phyloP scores from a whole-genome alignment of 2,113 vertebrate species.

The Rostratula benghalensis region DNA sequence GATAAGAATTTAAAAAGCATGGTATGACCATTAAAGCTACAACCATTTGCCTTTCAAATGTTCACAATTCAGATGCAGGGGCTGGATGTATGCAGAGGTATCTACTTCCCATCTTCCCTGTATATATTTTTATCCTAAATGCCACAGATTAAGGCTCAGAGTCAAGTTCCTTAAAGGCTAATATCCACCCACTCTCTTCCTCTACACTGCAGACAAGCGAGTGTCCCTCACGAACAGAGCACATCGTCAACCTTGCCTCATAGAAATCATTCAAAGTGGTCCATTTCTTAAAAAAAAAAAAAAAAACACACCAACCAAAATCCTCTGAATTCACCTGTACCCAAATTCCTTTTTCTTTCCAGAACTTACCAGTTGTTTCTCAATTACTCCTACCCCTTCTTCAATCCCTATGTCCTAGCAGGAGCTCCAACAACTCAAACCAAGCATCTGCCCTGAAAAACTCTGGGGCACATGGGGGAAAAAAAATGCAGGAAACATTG shows the following conservation, averaged over 20 bases:
- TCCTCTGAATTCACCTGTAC: neutral
- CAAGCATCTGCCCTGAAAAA: neutral
- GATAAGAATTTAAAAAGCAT: neutral
- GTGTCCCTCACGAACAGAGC: neutral
- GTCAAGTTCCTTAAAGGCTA: neutral
- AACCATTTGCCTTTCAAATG: neutral
- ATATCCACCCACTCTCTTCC: neutral
- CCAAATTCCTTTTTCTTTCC: neutral
- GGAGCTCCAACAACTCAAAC: neutral
- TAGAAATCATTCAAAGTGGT: neutral
- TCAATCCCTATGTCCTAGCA: neutral
- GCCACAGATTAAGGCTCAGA: neutral
- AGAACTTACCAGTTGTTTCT: neutral
- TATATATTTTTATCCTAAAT: neutral
- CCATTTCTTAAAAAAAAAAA: neutral
- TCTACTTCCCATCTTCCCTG: neutral
- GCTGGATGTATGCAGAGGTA: neutral
- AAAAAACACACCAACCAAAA: neutral
- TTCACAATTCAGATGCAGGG: neutral
- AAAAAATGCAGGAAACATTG: neutral
- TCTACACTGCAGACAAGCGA: accelerated
- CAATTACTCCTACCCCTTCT: neutral
- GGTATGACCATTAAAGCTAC: neutral
- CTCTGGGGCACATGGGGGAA: accelerated
- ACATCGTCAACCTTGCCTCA: neutral